Evolutionary conservation across 2,888 invertebrate species (phyloP).

Genomic region (Microplitis deprimator): DNA sequence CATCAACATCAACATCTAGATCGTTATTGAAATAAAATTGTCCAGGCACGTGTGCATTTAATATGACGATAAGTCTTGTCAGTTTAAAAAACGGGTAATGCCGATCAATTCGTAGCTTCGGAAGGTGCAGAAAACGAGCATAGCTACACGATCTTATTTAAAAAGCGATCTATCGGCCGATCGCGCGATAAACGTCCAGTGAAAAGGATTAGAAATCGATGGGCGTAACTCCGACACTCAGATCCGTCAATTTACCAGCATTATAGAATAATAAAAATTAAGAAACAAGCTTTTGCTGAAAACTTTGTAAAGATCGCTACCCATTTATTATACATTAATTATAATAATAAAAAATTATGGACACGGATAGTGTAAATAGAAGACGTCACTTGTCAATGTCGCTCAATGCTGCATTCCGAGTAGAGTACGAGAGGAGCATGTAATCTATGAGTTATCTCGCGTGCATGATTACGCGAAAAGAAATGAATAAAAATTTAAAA

Average conservation of each 20-base stretch:
- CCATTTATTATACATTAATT: neutral
- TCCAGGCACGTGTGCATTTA: neutral
- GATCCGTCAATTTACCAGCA: conserved; percentile 13
- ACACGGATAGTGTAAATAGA: neutral
- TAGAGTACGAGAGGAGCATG: neutral
- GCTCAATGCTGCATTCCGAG: conserved; percentile 2
- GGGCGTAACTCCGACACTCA: conserved; percentile 37
- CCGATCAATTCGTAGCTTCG: conserved; percentile 11
- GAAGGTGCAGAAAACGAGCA: too few relatives aligned
- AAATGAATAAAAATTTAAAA: conserved; percentile 22
- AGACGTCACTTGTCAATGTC: conserved; percentile 17
- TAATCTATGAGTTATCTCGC: conserved; percentile 15
- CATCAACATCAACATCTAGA: conserved; percentile 30
- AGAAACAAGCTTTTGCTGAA: neutral
- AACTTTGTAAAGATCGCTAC: neutral
- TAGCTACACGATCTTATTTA: too few relatives aligned
- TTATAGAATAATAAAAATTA: conserved; percentile 6
- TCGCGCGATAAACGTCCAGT: conserved; percentile 46
- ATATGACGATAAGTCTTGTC: conserved; percentile 5
- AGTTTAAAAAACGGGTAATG: conserved; percentile 8
- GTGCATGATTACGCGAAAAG: neutral
- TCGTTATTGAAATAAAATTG: conserved; percentile 22
- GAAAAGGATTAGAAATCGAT: conserved; percentile 52
- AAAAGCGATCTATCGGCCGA: conserved; percentile 32
- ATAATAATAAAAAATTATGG: neutral